Conservation (phyloP, 2,113 vertebrate species). For the Gymnorhina tibicen region DNA sequence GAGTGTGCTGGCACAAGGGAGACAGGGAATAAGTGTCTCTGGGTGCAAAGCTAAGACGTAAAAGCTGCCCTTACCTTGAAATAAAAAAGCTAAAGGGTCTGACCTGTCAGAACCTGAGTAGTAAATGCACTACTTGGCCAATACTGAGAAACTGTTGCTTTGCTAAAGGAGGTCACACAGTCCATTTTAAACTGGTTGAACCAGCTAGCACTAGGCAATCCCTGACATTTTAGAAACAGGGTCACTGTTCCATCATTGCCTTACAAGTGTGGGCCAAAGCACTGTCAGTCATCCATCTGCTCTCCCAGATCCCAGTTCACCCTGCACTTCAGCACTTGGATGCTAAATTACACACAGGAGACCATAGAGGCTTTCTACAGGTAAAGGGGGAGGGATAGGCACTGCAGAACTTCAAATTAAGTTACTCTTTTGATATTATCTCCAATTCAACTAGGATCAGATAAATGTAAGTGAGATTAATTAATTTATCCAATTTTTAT, state of each 20-base stretch:
- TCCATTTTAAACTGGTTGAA: background rate
- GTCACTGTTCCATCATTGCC: background rate
- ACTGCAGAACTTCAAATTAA: background rate
- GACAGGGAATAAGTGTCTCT: background rate
- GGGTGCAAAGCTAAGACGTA: background rate
- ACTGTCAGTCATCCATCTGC: background rate
- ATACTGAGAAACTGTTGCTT: background rate
- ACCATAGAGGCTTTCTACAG: background rate
- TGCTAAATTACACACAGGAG: background rate
- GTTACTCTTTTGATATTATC: background rate
- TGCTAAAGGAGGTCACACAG: background rate
- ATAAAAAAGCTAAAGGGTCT: background rate
- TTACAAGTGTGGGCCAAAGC: background rate
- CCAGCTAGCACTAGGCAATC: background rate
- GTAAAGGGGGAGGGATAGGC: background rate
- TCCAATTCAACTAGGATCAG: background rate
- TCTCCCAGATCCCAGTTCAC: background rate
- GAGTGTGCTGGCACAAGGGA: background rate
- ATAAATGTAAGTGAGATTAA: background rate
- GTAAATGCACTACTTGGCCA: background rate
- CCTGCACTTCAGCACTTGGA: background rate
- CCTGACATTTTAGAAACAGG: background rate
- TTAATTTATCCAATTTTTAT: background rate
- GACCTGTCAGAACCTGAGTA: background rate
- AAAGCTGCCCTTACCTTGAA: background rate